Base-by-base conservation (phyloP, 1,140 invertebrate species). In the Diabrotica undecimpunctata region DNA sequence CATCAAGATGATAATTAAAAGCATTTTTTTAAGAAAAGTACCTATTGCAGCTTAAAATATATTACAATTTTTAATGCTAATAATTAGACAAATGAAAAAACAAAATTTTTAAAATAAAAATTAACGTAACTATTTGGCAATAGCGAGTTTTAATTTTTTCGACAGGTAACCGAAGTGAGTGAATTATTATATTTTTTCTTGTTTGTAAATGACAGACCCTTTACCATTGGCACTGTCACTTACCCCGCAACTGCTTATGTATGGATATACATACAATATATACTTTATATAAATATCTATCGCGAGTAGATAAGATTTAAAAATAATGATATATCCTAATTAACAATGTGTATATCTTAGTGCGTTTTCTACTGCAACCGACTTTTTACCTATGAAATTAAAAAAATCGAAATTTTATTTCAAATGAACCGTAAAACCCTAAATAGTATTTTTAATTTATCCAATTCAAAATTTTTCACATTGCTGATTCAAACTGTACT, bases 261-360 rank as follows among this genome's bases (percentile, higher is more conserved):
- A 73, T 68, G 62, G 68, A 67, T 68, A 73, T 75, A 69, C 66
- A 70, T 73, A 70, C 66, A 74, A 71, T 72, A 62, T 62, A 71
- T 72, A 62, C 36, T 54, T 41, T 41, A 62, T 62, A 70, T 68
- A 63, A 66, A 70, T 70, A 70, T 74, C 66, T 70, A 72, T 74
- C 67, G 68, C 74, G 70, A 75, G 61, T 74, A 66, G 68, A 66
- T 74, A 70, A 73, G 70, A 70, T 73, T 73, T 74, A 72, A 72
- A 75, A 75, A 75, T 73, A 73, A 74, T 71, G 60, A 67, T 74
- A 68, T 72, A 70, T 70, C 65, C 72, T 74, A 75, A 75, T 62
- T 68, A 74, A 74, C 73, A 75, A 75, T 70, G 65, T 71, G 68
- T 67, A 65, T 65, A 62, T 62, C 62, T 66, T 62, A 66, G 70